Conservation (phyloP, 2,113 vertebrate genomes). For the Anolis carolinensis region DNA sequence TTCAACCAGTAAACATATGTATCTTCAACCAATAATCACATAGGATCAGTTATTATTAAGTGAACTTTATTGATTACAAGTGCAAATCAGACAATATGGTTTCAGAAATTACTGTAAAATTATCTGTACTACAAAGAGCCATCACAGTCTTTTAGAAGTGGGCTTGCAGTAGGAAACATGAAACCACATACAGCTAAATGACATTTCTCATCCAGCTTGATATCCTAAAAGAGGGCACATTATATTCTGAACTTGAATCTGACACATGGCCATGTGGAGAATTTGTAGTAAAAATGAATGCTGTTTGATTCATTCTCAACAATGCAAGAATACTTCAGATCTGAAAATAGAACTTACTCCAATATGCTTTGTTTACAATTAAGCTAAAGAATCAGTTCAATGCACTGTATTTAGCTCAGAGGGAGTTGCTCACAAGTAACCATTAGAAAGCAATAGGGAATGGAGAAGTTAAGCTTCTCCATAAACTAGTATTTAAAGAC, state of each 20-base stretch:
- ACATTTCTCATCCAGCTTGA: neutral
- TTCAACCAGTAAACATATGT: no score
- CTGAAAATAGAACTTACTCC: accelerated
- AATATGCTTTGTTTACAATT: neutral
- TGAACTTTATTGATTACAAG: constrained; percentile 36
- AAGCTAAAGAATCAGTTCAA: neutral
- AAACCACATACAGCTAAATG: neutral
- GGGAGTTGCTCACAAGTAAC: no score
- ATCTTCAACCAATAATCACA: constrained; percentile 18
- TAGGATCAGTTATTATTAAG: constrained; percentile 23
- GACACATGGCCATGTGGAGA: neutral
- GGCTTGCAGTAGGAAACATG: neutral
- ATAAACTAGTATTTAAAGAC: no score
- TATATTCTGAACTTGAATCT: neutral
- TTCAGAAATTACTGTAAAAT: neutral
- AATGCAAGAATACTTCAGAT: neutral
- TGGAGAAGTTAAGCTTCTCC: no score
- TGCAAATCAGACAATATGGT: neutral
- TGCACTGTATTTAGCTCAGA: neutral
- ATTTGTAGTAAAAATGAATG: neutral
- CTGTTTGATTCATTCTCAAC: neutral
- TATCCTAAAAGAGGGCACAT: neutral
- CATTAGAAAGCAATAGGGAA: no score
- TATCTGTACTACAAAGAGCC: constrained; percentile 1
- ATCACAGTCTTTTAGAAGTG: neutral